phyloP scores from a whole-genome alignment of 92 coral and sea anemone genomes.

The Umimayanthus chanpuru region DNA sequence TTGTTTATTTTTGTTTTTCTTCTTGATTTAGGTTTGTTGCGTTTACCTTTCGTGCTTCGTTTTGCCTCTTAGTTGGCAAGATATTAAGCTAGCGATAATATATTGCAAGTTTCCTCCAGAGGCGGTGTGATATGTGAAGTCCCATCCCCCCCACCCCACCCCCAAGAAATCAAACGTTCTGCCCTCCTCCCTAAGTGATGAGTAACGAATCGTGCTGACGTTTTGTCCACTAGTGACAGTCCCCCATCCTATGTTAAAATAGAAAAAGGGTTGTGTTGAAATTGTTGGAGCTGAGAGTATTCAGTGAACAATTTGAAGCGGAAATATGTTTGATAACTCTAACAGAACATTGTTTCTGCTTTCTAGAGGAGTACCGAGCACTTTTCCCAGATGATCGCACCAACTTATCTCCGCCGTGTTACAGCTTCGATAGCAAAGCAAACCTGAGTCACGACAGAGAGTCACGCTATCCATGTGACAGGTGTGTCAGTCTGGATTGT shows the following conservation, averaged over 20 bases:
- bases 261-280: neutral
- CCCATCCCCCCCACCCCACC: no score
- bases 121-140: no score
- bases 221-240: no score
- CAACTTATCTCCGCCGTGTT: neutral
- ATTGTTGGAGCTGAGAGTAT: neutral
- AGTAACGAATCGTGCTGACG: neutral
- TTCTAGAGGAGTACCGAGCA: neutral
- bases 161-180: no score
- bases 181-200: neutral
- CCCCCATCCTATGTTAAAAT: no score
- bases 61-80: no score
- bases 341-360: neutral
- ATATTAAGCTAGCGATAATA: no score
- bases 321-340: neutral
- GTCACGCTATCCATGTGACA: constrained; percentile 13
- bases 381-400: neutral
- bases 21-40: no score
- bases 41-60: no score
- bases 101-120: no score
- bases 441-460: neutral
- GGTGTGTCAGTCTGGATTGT: neutral
- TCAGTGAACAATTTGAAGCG: neutral
- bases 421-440: neutral
- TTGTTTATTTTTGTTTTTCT: no score